Base-by-base conservation (phyloP, 2,113 vertebrate species). In the Acanthisitta chloris region DNA sequence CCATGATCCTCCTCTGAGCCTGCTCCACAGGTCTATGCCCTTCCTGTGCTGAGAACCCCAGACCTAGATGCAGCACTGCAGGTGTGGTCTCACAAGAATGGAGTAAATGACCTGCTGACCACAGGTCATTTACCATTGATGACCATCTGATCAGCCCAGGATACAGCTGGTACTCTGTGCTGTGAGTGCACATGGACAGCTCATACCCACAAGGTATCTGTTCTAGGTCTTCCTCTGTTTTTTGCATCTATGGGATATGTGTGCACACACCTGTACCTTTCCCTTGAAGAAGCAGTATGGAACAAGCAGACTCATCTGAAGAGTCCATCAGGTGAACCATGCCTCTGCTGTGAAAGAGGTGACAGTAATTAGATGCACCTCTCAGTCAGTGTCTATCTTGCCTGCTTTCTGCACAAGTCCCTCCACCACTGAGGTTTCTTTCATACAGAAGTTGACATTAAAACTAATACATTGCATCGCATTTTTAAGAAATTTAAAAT, bases 201-300 rank as follows among this genome's bases (percentile, higher is more conserved):
- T 74, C 14, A 17, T 46, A 48, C 26, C 14, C 34, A 5, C 19
- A 38, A 55, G 40, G 4, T 36, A 57, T 34, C 17, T 33, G 20
- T 24, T 38, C 20, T 43, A 46, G 10, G 7, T 14, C 46, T 81
- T 74, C 29, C 15, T 73, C 9, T 24, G 31, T 28, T 40, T 52
- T 26, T 45, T 87, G 17, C 9, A 1, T n/a, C 31, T 28, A 2
- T n/a, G 31, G 24, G 14, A 23, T 86, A 8, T 17, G 19, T 42
- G 8, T 29, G 29, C 1, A 4, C 21, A 28, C 2, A 0, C 21
- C 16, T 38, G 5, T 34, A 28, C 19, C 28, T 62, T 8, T 55
- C 34, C 36, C 31, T 74, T 74, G 49, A 73, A 88, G 40, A 59
- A 33, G 38, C 34, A 64, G 18, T 20, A 8, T 40, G 49, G 29